These are phyloP conservation scores for Phenganax marumi DNA, from an alignment of 92 coral and sea anemone genomes.

Conservation along the genomic window DNA sequence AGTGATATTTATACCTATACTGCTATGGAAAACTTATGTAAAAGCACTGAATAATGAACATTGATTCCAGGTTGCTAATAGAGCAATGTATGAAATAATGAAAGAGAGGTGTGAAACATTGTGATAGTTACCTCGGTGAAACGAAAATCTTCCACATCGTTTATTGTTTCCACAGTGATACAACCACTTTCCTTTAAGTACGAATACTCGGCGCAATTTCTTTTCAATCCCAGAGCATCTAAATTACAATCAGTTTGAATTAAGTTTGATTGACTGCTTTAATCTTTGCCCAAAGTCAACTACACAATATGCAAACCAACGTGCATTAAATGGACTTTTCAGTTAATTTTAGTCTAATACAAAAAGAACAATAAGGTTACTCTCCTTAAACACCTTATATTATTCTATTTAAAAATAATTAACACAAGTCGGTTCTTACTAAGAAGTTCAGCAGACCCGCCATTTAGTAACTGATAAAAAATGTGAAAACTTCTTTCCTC, in stretches of 20 bases:
- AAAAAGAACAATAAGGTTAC: too few relatives aligned
- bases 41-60: too few relatives aligned
- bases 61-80: neutral
- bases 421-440: constrained; percentile 47
- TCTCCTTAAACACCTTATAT: too few relatives aligned
- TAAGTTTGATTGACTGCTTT: too few relatives aligned
- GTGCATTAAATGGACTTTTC: too few relatives aligned
- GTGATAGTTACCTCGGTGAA: constrained; percentile 71
- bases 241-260: neutral
- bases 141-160: constrained; percentile 86
- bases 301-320: too few relatives aligned
- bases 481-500: constrained; percentile 98
- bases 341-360: too few relatives aligned
- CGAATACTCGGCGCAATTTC: constrained; percentile 66
- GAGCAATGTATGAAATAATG: neutral
- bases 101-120: neutral
- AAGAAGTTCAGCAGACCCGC: constrained; percentile 78
- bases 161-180: constrained; percentile 74
- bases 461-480: constrained; percentile 88
- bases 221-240: constrained; percentile 68
- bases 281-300: too few relatives aligned
- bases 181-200: constrained; percentile 92
- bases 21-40: too few relatives aligned
- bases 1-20: neutral
- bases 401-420: too few relatives aligned